Conservation (phyloP, 2,888 invertebrate genomes). For the Caenorhabditis afra region DNA sequence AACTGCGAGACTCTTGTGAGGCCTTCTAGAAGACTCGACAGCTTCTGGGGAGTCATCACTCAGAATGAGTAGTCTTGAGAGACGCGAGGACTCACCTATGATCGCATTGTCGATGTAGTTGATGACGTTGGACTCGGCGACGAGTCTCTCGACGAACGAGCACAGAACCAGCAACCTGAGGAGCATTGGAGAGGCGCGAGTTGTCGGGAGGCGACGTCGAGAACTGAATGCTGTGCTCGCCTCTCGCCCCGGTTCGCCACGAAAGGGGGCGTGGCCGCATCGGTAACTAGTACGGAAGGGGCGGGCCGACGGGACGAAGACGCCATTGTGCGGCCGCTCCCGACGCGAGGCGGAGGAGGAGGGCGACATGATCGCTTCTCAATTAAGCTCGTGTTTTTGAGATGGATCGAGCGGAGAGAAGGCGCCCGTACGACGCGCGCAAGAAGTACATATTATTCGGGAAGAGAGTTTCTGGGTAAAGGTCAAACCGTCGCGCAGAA, state of each 20-base stretch:
- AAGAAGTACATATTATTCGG: conserved; percentile 49
- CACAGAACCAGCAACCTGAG: conserved; percentile 28
- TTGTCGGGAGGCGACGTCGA: background rate
- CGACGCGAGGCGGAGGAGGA: conserved; percentile 18
- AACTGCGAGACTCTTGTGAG: no score
- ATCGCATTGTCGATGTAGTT: conserved; percentile 67
- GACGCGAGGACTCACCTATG: conserved; percentile 56
- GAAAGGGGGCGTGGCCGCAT: conserved; percentile 38
- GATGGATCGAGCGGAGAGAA: conserved; percentile 7
- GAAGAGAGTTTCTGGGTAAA: conserved; percentile 52
- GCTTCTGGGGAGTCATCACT: no score
- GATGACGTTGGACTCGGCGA: conserved; percentile 32
- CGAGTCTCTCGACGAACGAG: conserved; percentile 1
- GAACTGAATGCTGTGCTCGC: conserved; percentile 22
- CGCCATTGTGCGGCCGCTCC: conserved; percentile 22
- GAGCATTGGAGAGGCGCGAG: conserved; percentile 8
- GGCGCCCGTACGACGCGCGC: background rate
- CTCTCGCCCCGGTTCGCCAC: conserved; percentile 1
- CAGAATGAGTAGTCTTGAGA: no score
- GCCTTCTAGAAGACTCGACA: no score
- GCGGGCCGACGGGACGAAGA: conserved; percentile 7
- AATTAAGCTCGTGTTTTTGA: conserved; percentile 56
- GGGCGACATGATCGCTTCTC: conserved; percentile 41
- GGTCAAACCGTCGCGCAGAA: conserved; percentile 36
- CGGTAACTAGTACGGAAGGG: conserved; percentile 50